phyloP scores from a whole-genome alignment of 2,888 invertebrate genomes.

The Drosophila vallismaia region DNA sequence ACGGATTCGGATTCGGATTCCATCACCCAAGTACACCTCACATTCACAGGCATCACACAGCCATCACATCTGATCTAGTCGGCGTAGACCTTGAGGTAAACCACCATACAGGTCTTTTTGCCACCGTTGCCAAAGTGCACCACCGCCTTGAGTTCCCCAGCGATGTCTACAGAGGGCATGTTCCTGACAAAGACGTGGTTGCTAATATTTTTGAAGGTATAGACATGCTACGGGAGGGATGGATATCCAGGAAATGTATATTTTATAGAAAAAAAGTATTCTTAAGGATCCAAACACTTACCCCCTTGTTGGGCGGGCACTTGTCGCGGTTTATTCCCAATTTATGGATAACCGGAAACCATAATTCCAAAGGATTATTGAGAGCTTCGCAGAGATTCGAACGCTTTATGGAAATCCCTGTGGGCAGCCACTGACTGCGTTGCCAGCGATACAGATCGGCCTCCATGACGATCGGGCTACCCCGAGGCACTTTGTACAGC shows the following conservation, averaged over 20 bases:
- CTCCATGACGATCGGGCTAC: constrained; percentile 26
- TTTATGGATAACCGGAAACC: constrained; percentile 25
- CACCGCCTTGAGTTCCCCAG: constrained; percentile 47
- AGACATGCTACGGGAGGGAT: constrained; percentile 36
- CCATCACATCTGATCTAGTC: constrained; percentile 5
- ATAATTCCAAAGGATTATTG: constrained; percentile 43
- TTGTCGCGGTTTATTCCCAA: constrained; percentile 25
- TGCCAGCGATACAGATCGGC: constrained; percentile 31
- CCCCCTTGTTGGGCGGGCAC: constrained; percentile 55
- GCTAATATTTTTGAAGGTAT: constrained; percentile 39
- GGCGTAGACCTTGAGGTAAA: constrained; percentile 21
- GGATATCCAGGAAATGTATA: no score
- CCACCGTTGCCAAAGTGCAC: constrained; percentile 39
- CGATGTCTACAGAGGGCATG: constrained; percentile 41
- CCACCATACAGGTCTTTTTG: constrained; percentile 31
- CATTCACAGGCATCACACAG: no score
- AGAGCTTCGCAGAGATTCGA: constrained; percentile 46
- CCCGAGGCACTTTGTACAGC: constrained; percentile 3
- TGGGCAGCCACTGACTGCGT: constrained; percentile 49
- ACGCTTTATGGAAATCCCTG: constrained; percentile 34
- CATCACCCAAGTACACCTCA: neutral
- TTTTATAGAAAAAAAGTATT: no score
- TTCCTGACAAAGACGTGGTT: constrained; percentile 45
- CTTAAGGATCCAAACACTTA: constrained; percentile 23
- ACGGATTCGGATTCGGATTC: neutral